phyloP scores from a whole-genome alignment of 2,113 vertebrate genomes.

The Silurus glanis region DNA sequence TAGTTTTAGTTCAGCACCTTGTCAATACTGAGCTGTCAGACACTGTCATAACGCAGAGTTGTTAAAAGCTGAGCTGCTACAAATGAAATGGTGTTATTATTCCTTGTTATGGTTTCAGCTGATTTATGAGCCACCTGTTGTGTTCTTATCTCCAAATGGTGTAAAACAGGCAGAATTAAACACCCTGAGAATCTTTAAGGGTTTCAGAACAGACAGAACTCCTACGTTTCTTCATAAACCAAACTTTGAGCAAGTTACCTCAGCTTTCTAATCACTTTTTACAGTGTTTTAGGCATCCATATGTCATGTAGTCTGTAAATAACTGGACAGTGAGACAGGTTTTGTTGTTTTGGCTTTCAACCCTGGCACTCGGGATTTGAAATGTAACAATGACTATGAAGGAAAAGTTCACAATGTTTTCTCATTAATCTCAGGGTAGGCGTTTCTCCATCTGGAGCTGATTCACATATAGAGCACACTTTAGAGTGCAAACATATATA shows the following conservation, averaged over 20 bases:
- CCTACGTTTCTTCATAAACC: neutral
- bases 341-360: neutral
- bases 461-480: neutral
- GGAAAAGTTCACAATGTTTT: neutral
- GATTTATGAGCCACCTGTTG: neutral
- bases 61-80: neutral
- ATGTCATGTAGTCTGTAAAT: conserved; percentile 1
- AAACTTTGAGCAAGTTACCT: neutral
- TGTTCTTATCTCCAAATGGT: neutral
- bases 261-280: neutral
- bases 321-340: conserved; percentile 9
- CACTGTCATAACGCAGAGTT: neutral
- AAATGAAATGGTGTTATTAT: neutral
- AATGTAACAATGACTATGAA: neutral
- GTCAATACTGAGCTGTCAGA: conserved; percentile 29
- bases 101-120: neutral
- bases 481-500: neutral
- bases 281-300: neutral
- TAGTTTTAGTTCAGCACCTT: neutral
- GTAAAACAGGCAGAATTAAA: neutral
- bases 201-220: neutral
- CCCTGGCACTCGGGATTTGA: conserved; percentile 4
- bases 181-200: neutral
- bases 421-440: neutral
- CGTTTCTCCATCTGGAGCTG: neutral